phyloP scores from a whole-genome alignment of 2,888 invertebrate genomes.

The Noctua pronuba region DNA sequence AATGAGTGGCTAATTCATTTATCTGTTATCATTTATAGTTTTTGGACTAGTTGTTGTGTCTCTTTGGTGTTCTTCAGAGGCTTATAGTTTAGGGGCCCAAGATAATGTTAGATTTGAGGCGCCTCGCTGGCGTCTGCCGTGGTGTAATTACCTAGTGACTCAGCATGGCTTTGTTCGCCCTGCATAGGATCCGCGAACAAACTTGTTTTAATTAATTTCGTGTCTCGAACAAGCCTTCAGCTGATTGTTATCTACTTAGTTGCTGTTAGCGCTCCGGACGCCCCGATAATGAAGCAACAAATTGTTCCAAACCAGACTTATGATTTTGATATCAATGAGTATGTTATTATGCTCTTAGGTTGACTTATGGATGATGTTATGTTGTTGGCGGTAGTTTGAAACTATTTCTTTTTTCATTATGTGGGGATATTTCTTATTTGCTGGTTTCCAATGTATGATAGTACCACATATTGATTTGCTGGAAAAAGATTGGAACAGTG shows the following conservation, averaged over 20 bases:
- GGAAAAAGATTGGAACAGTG: not conserved
- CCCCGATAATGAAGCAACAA: conserved; percentile 87
- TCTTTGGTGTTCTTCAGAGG: conserved; percentile 50
- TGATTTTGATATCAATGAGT: conserved; percentile 76
- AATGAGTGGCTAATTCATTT: conserved; percentile 62
- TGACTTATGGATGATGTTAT: not conserved
- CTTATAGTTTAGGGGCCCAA: conserved; percentile 78
- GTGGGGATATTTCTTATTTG: not conserved
- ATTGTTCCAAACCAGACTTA: conserved; percentile 83
- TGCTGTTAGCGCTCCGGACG: conserved; percentile 88
- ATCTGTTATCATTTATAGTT: conserved; percentile 61
- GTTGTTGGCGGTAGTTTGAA: not conserved
- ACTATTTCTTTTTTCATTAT: not conserved
- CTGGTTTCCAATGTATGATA: not conserved
- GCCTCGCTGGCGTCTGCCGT: conserved; percentile 82
- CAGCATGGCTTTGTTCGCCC: conserved; percentile 89
- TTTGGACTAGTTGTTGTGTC: conserved; percentile 55
- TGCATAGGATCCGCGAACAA: conserved; percentile 90
- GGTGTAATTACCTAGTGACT: conserved; percentile 89
- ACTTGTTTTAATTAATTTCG: conserved; percentile 91
- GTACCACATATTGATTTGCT: not conserved
- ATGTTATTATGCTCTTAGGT: conserved; percentile 42
- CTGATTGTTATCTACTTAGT: conserved; percentile 90
- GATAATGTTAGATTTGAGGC: conserved; percentile 87
- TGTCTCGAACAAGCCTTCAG: conserved; percentile 90